Conservation (phyloP, 2,113 vertebrate genomes). For the Nettapus auritus region DNA sequence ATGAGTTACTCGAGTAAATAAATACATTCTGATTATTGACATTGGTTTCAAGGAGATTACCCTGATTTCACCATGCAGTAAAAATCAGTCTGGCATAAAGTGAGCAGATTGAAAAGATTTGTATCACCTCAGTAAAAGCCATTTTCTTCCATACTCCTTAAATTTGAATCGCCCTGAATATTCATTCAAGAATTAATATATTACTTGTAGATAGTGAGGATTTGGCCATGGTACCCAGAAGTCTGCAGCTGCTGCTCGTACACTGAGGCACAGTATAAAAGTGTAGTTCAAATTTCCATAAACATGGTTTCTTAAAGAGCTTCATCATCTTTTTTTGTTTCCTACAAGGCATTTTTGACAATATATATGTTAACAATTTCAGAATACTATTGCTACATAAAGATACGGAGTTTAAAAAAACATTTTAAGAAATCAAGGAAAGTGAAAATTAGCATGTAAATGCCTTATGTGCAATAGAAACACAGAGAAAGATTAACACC, state of each 20-base stretch:
- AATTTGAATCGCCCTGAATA: not conserved
- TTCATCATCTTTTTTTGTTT: not conserved
- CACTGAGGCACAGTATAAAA: not conserved
- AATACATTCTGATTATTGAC: too few relatives aligned
- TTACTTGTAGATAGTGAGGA: not conserved
- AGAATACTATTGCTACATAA: not conserved
- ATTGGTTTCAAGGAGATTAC: not conserved
- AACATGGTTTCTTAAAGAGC: not conserved
- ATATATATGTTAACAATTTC: not conserved
- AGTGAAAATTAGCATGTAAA: constrained; percentile 3
- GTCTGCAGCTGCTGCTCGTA: not conserved
- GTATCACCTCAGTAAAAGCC: fast-evolving
- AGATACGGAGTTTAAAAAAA: not conserved
- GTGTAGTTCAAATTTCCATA: not conserved
- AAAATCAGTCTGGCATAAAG: not conserved
- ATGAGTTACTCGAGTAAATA: not conserved
- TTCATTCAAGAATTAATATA: not conserved
- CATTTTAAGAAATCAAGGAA: constrained; percentile 19
- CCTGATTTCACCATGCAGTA: not conserved
- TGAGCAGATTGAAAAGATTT: not conserved
- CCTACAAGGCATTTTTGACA: not conserved
- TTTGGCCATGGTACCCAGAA: not conserved
- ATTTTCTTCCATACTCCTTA: not conserved
- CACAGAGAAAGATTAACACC: constrained; percentile 20
- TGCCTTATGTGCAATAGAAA: not conserved